phyloP scores from a whole-genome alignment of 2,113 vertebrate species.

The Chitala chitala region DNA sequence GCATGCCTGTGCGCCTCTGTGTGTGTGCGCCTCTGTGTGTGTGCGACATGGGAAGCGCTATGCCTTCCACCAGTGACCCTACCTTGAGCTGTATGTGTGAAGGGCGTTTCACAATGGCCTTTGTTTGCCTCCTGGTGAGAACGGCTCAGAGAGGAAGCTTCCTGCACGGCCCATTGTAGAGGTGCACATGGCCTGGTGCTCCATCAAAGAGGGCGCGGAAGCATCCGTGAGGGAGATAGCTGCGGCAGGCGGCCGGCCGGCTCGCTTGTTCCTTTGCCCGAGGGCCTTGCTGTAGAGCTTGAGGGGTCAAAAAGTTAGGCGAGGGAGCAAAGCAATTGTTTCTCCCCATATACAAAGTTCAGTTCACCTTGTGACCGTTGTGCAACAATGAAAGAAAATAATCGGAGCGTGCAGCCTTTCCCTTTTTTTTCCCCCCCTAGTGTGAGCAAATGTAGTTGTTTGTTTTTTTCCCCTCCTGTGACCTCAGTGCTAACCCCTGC shows the following conservation, averaged over 20 bases:
- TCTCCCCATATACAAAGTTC: neutral
- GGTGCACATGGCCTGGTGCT: neutral
- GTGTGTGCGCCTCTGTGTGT: neutral
- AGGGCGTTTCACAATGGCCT: slow-evolving; percentile 29
- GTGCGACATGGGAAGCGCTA: neutral
- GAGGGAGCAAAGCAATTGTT: neutral
- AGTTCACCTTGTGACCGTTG: neutral
- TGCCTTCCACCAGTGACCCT: neutral
- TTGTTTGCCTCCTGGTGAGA: slow-evolving; percentile 28
- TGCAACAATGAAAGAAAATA: neutral
- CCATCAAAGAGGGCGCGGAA: slow-evolving; percentile 25
- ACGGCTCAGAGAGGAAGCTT: slow-evolving; percentile 24
- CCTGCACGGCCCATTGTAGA: neutral
- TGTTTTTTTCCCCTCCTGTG: slow-evolving; percentile 25
- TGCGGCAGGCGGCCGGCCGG: neutral
- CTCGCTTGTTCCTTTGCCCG: too few relatives aligned
- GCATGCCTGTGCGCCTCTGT: too few relatives aligned
- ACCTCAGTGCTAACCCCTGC: neutral
- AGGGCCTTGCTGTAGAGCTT: neutral
- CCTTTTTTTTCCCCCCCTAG: too few relatives aligned
- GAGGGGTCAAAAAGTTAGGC: slow-evolving; percentile 20
- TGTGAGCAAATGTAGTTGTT: slow-evolving; percentile 9
- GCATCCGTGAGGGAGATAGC: slow-evolving; percentile 16
- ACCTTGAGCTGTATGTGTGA: neutral
- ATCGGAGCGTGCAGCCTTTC: neutral